These are phyloP conservation scores for Alouatta caraya DNA, from an alignment of 2,797 vertebrate species.

Conservation along the genomic window DNA sequence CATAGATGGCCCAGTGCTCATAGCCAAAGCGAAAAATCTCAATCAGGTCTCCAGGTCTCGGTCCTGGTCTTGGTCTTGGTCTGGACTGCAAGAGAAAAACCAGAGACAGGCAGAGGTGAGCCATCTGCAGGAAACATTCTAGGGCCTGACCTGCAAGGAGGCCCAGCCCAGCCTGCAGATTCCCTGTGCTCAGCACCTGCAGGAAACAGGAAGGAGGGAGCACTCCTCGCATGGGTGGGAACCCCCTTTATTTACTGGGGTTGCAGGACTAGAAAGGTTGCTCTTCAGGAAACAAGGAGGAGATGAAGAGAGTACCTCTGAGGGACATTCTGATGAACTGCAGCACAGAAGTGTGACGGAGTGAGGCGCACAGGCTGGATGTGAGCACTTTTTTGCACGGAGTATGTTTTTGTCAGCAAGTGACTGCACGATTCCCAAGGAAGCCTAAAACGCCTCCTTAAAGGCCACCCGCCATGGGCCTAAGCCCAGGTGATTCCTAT, in stretches of 20 bases:
- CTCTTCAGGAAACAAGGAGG: not conserved
- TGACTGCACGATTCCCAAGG: not conserved
- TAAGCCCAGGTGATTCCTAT: not conserved
- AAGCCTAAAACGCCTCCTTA: not conserved
- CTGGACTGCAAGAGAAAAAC: not conserved
- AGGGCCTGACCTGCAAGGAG: not conserved
- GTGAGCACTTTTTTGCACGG: accelerated
- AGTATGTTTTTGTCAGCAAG: not conserved
- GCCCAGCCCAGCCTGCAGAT: not conserved
- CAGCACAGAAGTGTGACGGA: not conserved
- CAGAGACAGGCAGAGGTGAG: not conserved
- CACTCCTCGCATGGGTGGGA: not conserved
- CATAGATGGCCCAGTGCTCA: not conserved
- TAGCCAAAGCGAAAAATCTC: not conserved
- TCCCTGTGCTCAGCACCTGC: not conserved
- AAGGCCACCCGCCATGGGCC: not conserved
- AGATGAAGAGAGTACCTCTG: accelerated
- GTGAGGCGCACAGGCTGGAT: too few species aligned
- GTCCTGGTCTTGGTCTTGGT: accelerated
- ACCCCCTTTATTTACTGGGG: not conserved
- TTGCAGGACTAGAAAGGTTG: not conserved
- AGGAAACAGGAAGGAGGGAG: not conserved
- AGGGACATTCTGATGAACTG: too few species aligned
- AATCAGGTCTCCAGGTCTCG: not conserved
- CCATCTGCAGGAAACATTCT: not conserved